phyloP scores from a whole-genome alignment of 2,888 invertebrate genomes.

The Xestia c-nigrum region DNA sequence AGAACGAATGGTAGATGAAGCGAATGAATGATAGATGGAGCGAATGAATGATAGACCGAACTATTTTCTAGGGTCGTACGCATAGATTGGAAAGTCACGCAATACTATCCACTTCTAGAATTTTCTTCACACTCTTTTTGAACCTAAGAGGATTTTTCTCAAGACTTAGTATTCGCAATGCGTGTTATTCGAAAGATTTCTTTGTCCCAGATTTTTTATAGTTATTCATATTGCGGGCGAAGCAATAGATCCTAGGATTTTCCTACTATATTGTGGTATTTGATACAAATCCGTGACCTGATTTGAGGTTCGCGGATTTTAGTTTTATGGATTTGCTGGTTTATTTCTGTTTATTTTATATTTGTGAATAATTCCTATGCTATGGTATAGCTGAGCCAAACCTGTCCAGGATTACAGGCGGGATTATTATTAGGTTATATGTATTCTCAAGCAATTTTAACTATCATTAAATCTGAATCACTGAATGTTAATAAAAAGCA shows the following conservation, averaged over 20 bases:
- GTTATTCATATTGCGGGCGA: not conserved
- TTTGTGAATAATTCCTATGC: not conserved
- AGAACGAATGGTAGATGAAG: slow-evolving; percentile 11
- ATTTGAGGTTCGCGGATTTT: not conserved
- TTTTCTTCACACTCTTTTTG: not conserved
- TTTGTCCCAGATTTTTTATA: not conserved
- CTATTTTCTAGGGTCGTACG: not conserved
- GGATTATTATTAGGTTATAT: too few species aligned
- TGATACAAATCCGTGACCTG: not conserved
- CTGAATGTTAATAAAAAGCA: too few species aligned
- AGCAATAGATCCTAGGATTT: not conserved
- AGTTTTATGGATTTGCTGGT: not conserved
- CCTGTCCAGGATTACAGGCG: too few species aligned
- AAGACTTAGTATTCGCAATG: slow-evolving; percentile 8
- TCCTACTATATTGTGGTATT: not conserved
- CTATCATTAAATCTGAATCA: too few species aligned
- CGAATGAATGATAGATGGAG: slow-evolving; percentile 19
- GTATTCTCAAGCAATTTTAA: not conserved
- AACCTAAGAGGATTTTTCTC: not conserved
- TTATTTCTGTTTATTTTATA: not conserved
- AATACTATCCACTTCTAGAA: not conserved
- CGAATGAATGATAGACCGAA: slow-evolving; percentile 10
- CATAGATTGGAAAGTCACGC: slow-evolving; percentile 5
- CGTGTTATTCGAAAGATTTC: slow-evolving; percentile 17
- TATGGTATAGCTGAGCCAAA: too few species aligned